Evolutionary conservation across 2,888 invertebrate genomes (phyloP).

Genomic region (Acleris laterana): DNA sequence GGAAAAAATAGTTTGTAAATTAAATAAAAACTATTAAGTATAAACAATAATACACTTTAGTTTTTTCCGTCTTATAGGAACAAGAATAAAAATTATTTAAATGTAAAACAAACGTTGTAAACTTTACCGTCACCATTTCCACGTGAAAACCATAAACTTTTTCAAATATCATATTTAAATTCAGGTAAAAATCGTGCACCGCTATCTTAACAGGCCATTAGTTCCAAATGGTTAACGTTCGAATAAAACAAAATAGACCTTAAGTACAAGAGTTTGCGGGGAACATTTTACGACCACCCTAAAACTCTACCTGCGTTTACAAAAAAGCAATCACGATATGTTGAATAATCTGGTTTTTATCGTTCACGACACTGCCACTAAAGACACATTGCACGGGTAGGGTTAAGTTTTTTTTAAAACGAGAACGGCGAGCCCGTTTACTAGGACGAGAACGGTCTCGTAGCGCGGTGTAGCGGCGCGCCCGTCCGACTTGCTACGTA

Average conservation of each 20-base stretch:
- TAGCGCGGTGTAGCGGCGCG: conserved; percentile 49
- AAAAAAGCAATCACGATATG: conserved; percentile 43
- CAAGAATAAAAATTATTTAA: neutral
- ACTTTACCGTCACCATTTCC: neutral
- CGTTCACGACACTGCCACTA: conserved; percentile 62
- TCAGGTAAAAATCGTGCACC: conserved; percentile 51
- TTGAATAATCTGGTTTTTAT: conserved; percentile 1
- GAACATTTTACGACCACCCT: conserved; percentile 56
- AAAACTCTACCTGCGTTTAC: conserved; percentile 56
- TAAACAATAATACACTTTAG: too few relatives aligned
- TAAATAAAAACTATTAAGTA: too few relatives aligned
- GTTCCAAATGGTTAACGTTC: conserved; percentile 63
- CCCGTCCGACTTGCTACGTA: conserved; percentile 67
- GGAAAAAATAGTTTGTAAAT: too few relatives aligned
- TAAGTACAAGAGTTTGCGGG: conserved; percentile 50
- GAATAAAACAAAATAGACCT: conserved; percentile 63
- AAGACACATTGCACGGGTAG: conserved; percentile 19
- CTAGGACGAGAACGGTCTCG: conserved; percentile 33
- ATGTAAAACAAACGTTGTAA: conserved; percentile 2
- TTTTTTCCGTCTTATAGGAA: too few relatives aligned
- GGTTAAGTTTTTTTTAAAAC: conserved; percentile 14
- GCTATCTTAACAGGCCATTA: conserved; percentile 77
- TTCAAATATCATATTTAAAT: conserved; percentile 16
- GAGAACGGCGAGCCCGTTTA: conserved; percentile 28
- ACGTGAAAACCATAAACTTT: conserved; percentile 18